Conservation (phyloP, 2,888 invertebrate species). For the Rhopalosiphum nymphaeae region DNA sequence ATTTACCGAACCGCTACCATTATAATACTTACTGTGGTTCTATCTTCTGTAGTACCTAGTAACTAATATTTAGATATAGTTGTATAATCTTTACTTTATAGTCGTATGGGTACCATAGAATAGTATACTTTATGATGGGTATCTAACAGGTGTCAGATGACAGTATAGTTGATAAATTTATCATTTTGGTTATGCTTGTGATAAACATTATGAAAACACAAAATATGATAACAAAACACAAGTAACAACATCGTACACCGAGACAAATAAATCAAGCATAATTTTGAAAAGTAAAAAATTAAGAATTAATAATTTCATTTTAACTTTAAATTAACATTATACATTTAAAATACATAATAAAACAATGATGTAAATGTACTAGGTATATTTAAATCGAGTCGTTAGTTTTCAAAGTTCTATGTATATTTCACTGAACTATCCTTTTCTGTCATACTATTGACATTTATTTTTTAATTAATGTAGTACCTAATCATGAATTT, state of each 20-base stretch:
- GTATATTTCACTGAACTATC: not conserved
- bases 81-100: not conserved
- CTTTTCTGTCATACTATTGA: not conserved
- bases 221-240: slow-evolving; percentile 22
- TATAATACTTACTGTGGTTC: not conserved
- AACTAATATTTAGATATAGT: no score
- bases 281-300: slow-evolving; percentile 24
- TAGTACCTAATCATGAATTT: not conserved
- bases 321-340: not conserved
- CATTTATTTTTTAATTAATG: not conserved
- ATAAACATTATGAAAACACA: slow-evolving; percentile 25
- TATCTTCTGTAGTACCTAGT: no score
- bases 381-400: not conserved
- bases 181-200: slow-evolving; percentile 32
- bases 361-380: not conserved
- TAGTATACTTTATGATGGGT: not conserved
- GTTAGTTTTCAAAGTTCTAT: not conserved
- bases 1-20: not conserved
- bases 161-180: slow-evolving; percentile 11
- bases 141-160: slow-evolving; percentile 52
- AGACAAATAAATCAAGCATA: not conserved
- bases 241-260: not conserved
- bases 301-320: not conserved
- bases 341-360: not conserved
- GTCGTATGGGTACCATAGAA: not conserved